Conservation (phyloP, 2,888 invertebrate genomes). For the Blera fallax region DNA sequence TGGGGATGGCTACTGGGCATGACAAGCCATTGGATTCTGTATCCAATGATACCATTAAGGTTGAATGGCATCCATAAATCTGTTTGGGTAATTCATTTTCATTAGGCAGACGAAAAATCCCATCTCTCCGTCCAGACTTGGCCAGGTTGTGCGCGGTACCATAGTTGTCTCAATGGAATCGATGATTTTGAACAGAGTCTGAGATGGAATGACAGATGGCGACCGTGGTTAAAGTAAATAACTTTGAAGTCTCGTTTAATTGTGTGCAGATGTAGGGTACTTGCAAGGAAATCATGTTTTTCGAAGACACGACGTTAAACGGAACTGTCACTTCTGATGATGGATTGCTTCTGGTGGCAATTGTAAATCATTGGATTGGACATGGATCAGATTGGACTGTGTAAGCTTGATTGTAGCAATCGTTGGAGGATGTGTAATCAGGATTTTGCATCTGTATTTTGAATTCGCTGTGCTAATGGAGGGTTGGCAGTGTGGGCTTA, state of each 20-base stretch:
- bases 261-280: slow-evolving; percentile 44
- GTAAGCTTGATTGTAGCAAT: background rate
- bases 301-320: slow-evolving; percentile 50
- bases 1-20: slow-evolving; percentile 39
- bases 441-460: too few relatives aligned
- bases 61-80: slow-evolving; percentile 70
- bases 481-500: too few relatives aligned
- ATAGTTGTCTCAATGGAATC: slow-evolving; percentile 20
- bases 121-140: slow-evolving; percentile 30
- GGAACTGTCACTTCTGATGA: slow-evolving; percentile 67
- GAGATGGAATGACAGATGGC: slow-evolving; percentile 50
- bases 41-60: slow-evolving; percentile 68
- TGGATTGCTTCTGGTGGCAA: slow-evolving; percentile 33
- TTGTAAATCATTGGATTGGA: slow-evolving; percentile 40
- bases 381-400: background rate
- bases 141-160: slow-evolving; percentile 21
- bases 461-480: too few relatives aligned
- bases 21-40: slow-evolving; percentile 60
- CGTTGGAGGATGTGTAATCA: too few relatives aligned
- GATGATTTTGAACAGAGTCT: background rate
- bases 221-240: slow-evolving; percentile 48
- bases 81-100: slow-evolving; percentile 70
- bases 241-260: slow-evolving; percentile 48
- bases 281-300: slow-evolving; percentile 14
- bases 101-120: slow-evolving; percentile 64